Percentiles rank a stretch among this genome's conserved stretches.
These are phyloP conservation scores for Cirrhinus mrigala DNA, from an alignment of 2,797 vertebrate genomes.

Conservation along the genomic window DNA sequence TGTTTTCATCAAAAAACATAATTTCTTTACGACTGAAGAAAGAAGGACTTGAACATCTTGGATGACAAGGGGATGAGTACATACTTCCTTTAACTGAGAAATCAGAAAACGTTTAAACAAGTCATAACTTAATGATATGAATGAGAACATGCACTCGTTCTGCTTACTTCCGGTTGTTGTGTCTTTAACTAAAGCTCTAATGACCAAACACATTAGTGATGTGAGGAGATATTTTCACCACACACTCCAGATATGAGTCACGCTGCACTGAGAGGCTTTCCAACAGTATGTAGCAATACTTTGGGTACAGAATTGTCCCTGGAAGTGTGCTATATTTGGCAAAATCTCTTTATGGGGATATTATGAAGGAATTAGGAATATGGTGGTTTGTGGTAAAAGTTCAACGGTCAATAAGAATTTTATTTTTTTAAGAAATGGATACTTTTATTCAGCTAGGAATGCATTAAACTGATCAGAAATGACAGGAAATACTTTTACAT, in stretches of 20 bases:
- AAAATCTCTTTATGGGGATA: background rate
- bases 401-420: too few relatives aligned
- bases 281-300: background rate
- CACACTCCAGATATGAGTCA: slow-evolving; percentile 1
- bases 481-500: background rate
- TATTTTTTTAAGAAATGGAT: too few relatives aligned
- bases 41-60: too few relatives aligned
- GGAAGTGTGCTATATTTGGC: background rate
- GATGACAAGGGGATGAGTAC: too few relatives aligned
- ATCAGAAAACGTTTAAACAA: background rate
- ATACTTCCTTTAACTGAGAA: background rate
- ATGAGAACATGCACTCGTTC: background rate
- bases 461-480: background rate
- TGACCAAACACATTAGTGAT: slow-evolving; percentile 17
- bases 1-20: too few relatives aligned
- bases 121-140: background rate
- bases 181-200: slow-evolving; percentile 20
- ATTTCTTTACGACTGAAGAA: too few relatives aligned
- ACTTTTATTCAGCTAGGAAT: background rate
- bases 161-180: slow-evolving; percentile 1
- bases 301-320: background rate
- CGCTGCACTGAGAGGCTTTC: background rate
- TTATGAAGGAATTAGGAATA: background rate
- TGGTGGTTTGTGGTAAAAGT: too few relatives aligned
- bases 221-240: background rate